Evolutionary conservation across 2,888 invertebrate species (phyloP), one percentile per base, ranked within the genome.

Genomic region (Hololepta plana): DNA sequence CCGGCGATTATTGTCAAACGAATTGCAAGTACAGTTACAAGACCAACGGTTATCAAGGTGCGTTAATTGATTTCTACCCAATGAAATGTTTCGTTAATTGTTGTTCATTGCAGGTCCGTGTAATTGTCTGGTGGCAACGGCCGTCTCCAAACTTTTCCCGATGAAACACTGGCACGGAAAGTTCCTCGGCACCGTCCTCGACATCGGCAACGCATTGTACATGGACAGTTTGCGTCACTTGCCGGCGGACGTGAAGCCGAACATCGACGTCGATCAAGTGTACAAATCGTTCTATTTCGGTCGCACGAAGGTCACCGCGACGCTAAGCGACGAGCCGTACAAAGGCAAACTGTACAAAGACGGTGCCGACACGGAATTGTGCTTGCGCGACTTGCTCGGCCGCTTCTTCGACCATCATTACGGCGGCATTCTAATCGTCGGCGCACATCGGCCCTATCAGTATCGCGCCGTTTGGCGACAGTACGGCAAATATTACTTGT

Each of bases 161-260:
- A 63, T 65, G 24, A 55, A 60, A 27, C 56, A 57, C 26, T 73
- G 73, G 73, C 61, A 59, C 1, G 55, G 57, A 42, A 57, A 57
- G 31, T 55, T 64, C 3, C 38, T 73, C 2, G 68, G 72, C 38
- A 55, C 56, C 33, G 51, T 66, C 12, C 39, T 67, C 3, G 54
- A 60, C 6, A 50, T 59, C 24, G 67, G 67, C 1, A 61, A 65
- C 36, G 45, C 49, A 21, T 59, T 67, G 49, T 64, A 49, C 31
- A n/a, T 35, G 3, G 39, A 38, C 15, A 52, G 46, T 27, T 30
- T 42, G n/a, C 24, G 22, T 4, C 32, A 39, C 26, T 37, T 45
- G 20, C 36, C 30, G 2, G 27, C 36, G 15, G 38, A 41, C 15
- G 38, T 38, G 27, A 36, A 39, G 13, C 36, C 35, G 2, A 24